Conservation (phyloP, 2,888 invertebrate genomes). For the Hyalella azteca region DNA sequence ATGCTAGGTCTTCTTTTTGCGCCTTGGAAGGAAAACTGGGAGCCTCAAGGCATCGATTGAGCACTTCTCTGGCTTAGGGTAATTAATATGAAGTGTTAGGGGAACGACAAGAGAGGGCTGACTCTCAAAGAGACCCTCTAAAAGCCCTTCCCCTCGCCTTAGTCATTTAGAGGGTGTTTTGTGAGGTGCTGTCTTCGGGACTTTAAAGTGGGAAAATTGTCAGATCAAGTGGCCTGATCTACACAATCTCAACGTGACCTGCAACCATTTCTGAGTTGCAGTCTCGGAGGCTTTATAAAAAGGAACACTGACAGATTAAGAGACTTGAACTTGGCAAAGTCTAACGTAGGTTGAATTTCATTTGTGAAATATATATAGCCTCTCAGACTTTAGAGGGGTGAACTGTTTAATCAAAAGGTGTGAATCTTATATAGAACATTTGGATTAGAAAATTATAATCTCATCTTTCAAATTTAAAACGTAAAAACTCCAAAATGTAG, state of each 20-base stretch:
- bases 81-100: conserved; percentile 32
- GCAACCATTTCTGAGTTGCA: too few species aligned
- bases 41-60: conserved; percentile 18
- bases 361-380: too few species aligned
- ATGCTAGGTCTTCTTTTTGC: neutral
- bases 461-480: too few species aligned
- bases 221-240: conserved; percentile 9
- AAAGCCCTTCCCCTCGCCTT: neutral
- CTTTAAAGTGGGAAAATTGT: neutral
- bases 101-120: neutral
- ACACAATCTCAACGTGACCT: neutral
- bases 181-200: neutral
- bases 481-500: too few species aligned
- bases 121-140: conserved; percentile 14
- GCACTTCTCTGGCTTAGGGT: conserved; percentile 37
- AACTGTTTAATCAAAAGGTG: too few species aligned
- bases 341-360: too few species aligned
- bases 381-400: too few species aligned
- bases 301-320: too few species aligned
- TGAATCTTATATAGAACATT: too few species aligned
- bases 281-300: too few species aligned
- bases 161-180: conserved; percentile 4
- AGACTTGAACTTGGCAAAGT: too few species aligned
- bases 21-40: neutral
- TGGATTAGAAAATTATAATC: too few species aligned